Evolutionary conservation across 2,113 vertebrate species (phyloP), one percentile per base, ranked within the genome.

Genomic region (Bucco capensis): DNA sequence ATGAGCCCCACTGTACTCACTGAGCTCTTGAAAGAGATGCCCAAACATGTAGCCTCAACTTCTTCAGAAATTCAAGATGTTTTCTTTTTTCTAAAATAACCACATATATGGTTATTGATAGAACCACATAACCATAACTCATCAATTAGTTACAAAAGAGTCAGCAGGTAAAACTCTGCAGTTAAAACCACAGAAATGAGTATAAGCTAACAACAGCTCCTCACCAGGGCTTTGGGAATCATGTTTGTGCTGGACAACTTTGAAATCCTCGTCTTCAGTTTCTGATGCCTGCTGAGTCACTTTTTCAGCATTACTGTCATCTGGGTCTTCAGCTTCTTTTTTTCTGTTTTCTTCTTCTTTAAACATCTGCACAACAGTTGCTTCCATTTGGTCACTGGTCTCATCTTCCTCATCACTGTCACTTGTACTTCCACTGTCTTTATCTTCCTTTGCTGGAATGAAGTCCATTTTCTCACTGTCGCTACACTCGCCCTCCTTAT

Each of bases 81-180:
- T 88, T 65, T 57, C 24, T 56, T 60, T 18, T 60, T 75, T 38
- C 94, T 96, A 81, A 91, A 94, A 89, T 62, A 84, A 84, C n/a
- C 64, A 72, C 21, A 79, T 24, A 85, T 9, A 71, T 7, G 18
- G 33, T 88, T 82, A 92, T 35, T 33, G 9, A 46, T 42, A 61
- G 16, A 83, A 61, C 30, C 37, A 57, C 31, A 42, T 8, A 82
- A 46, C n/a, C 27, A 21, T 51, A 75, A 62, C 24, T 56, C 46
- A 61, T 61, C 10, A 87, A 18, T 46, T n/a, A 66, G 53, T 46
- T 83, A 75, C 12, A 44, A 65, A 51, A 64, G 14, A 89, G 24
- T 13, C 53, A 77, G 66, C 58, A 74, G 14, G 12, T 65, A 60
- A 38, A 24, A 77, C 19, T 35, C 15, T 17, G 28, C 33, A 82